Conservation (phyloP, 2,113 vertebrate genomes). For the Psilopsiagon aurifrons region DNA sequence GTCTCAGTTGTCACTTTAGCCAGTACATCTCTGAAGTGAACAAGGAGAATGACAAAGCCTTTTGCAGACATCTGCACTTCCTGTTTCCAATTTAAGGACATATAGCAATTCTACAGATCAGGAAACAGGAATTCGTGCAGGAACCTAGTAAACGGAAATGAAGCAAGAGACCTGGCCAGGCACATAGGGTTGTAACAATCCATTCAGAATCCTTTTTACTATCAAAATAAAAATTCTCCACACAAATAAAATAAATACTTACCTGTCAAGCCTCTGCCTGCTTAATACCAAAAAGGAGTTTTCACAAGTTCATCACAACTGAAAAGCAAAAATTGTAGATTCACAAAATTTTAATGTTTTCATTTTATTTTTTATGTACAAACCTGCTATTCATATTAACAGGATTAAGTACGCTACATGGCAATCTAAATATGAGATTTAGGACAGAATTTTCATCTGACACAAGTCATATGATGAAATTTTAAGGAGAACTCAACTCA, state of each 20-base stretch:
- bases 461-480: background rate
- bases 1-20: background rate
- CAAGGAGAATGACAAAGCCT: background rate
- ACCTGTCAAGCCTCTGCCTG: background rate
- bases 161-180: background rate
- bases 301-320: background rate
- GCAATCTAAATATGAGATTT: background rate
- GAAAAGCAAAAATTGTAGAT: background rate
- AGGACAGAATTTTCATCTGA: background rate
- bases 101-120: background rate
- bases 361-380: background rate
- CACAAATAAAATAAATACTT: background rate
- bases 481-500: background rate
- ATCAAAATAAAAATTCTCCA: background rate
- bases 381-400: background rate
- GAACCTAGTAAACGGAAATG: background rate
- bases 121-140: background rate
- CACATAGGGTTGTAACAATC: background rate
- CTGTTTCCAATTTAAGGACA: background rate
- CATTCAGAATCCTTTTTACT: background rate
- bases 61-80: background rate
- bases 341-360: background rate
- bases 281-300: background rate
- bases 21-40: background rate
- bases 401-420: background rate